These are phyloP conservation scores for Recurvirostra avosetta DNA, from an alignment of 2,113 vertebrate genomes.

Conservation along the genomic window DNA sequence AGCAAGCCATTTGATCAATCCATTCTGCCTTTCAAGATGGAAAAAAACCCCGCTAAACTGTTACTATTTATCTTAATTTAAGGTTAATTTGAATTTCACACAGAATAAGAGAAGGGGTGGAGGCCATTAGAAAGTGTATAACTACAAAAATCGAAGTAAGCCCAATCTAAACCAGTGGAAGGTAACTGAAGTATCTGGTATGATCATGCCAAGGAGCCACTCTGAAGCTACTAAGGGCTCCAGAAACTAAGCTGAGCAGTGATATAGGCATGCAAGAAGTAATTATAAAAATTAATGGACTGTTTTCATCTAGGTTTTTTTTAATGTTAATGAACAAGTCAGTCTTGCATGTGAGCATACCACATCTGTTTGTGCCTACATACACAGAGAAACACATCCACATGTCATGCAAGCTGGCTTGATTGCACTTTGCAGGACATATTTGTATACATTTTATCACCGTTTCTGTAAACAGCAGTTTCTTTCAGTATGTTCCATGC, in stretches of 20 bases:
- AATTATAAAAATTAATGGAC: conserved; percentile 58
- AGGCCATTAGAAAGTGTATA: neutral
- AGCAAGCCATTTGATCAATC: neutral
- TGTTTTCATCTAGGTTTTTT: conserved; percentile 24
- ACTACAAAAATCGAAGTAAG: neutral
- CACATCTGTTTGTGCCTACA: conserved; percentile 47
- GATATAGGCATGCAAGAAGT: neutral
- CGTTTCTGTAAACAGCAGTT: conserved; percentile 51
- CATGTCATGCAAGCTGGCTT: conserved; percentile 47
- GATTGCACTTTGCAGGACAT: conserved; percentile 49
- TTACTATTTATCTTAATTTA: neutral
- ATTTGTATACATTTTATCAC: conserved; percentile 58
- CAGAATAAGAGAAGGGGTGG: neutral
- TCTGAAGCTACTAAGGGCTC: neutral
- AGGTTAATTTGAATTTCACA: neutral
- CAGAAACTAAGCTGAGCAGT: neutral
- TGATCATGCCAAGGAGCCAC: neutral
- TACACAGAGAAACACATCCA: conserved; percentile 28
- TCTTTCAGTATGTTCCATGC: conserved; percentile 48
- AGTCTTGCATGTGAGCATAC: conserved; percentile 29
- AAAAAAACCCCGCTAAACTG: neutral
- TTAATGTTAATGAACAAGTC: conserved; percentile 51
- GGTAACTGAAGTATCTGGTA: neutral
- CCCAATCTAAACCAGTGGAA: neutral
- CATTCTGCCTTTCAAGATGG: neutral